These are phyloP conservation scores for Eufriesea mexicana DNA, from an alignment of 1,140 invertebrate genomes.

Conservation along the genomic window DNA sequence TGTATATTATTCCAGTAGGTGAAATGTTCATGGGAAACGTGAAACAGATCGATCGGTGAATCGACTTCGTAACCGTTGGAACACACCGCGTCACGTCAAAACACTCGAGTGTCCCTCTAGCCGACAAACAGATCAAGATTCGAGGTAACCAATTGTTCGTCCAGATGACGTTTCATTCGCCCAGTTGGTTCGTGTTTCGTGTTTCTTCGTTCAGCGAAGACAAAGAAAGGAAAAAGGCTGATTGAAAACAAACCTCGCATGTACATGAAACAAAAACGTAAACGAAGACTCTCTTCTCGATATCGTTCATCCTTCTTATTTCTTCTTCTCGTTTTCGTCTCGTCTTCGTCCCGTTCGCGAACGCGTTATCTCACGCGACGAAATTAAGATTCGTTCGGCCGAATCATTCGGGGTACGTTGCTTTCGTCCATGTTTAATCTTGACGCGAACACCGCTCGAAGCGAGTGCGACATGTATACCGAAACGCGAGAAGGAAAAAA, in stretches of 20 bases:
- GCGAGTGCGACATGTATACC: neutral
- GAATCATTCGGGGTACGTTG: neutral
- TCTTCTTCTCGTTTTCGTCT: neutral
- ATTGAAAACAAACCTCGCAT: neutral
- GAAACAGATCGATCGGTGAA: neutral
- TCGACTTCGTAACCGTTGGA: neutral
- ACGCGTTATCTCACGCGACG: neutral
- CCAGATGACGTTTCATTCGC: no score
- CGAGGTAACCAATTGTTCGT: neutral
- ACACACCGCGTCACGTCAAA: neutral
- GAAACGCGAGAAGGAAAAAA: no score
- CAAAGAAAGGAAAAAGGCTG: neutral
- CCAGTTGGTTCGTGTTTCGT: neutral
- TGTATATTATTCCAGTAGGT: neutral
- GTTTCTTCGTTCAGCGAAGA: neutral
- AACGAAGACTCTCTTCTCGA: neutral
- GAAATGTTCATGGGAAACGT: neutral
- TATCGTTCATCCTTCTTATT: neutral
- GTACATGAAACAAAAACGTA: neutral
- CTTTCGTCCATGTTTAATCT: neutral
- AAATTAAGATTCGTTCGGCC: neutral
- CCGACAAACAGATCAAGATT: neutral
- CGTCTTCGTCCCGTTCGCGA: neutral
- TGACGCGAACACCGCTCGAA: neutral
- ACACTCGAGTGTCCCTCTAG: neutral